Evolutionary conservation across 2,888 invertebrate genomes (phyloP), one percentile per base, ranked within the genome.

Genomic region (Catocala sponsa): DNA sequence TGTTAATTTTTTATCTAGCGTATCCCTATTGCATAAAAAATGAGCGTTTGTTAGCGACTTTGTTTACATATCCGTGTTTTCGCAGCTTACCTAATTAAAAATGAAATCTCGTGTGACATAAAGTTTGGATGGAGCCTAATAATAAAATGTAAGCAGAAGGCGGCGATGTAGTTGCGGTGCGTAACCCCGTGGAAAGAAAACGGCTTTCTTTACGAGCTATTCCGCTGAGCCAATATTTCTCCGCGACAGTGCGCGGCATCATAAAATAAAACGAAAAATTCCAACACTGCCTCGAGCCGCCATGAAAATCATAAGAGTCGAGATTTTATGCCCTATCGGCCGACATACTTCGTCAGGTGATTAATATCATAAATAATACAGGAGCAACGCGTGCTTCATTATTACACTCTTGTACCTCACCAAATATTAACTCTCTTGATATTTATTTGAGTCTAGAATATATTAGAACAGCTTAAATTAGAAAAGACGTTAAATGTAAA

Each of bases 191-290:
- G 87, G 87, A 88, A 90, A 87, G 89, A 88, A 90, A 92, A 91
- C 91, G 89, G 91, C 91, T 91, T 91, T 91, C 93, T 94, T 94
- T 94, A 94, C 93, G 94, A 94, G 90, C 94, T 92, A 93, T 94
- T 94, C 90, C 92, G 91, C 87, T 88, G 92, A 94, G 92, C 94
- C 94, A 94, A 94, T 94, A 94, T 94, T 93, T 94, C 93, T 93
- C 86, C 90, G 93, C 92, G 93, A 92, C 94, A 94, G 93, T 90
- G 92, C 93, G 92, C 91, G 89, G 90, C 88, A 90, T 91, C 94
- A 94, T 94, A 94, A 94, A 94, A 94, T 94, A 94, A 94, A 94
- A 94, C 94, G 94, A 93, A 94, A 94, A 94, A 94, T 94, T 94
- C 94, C 92, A 85, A 85, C 87, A 87, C 87, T 89, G 88, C 90